Percentiles rank a stretch among this genome's conserved stretches.
Conservation (phyloP, 2,888 invertebrate genomes). For the Glyphotaelius pellucidus region DNA sequence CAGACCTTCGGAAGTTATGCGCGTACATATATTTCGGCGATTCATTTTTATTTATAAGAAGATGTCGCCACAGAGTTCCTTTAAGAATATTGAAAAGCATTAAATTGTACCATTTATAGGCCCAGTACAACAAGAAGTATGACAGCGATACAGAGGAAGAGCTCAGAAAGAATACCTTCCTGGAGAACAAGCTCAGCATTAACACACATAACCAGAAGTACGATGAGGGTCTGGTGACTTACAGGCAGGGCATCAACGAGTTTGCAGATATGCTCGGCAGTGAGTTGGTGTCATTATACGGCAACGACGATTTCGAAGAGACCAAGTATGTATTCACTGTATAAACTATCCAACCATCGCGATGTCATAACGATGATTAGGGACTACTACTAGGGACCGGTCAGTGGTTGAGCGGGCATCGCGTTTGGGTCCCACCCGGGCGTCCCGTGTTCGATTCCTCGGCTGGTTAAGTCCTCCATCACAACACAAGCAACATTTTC, state of each 20-base stretch:
- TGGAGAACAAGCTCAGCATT: conserved; percentile 91
- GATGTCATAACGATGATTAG: no score
- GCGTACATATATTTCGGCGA: no score
- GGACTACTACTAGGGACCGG: no score
- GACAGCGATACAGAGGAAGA: conserved; percentile 85
- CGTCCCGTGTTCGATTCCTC: no score
- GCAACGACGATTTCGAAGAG: conserved; percentile 84
- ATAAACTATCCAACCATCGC: no score
- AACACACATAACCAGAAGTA: conserved; percentile 89
- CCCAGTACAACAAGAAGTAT: conserved; percentile 83
- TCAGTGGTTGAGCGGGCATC: no score
- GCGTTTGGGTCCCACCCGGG: no score
- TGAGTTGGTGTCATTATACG: conserved; percentile 81
- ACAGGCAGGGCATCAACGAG: conserved; percentile 86
- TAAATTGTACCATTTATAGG: conserved; percentile 68
- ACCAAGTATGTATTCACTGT: not conserved
- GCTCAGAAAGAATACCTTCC: conserved; percentile 92
- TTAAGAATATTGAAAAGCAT: not conserved
- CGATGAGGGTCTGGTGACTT: conserved; percentile 81
- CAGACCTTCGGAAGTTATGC: no score
- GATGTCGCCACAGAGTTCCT: no score
- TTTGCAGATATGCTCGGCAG: conserved; percentile 92
- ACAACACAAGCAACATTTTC: no score
- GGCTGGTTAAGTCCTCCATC: no score
- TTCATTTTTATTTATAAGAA: no score